Base-by-base conservation (phyloP, 2,113 vertebrate species). In the Cynoglossus semilaevis region DNA sequence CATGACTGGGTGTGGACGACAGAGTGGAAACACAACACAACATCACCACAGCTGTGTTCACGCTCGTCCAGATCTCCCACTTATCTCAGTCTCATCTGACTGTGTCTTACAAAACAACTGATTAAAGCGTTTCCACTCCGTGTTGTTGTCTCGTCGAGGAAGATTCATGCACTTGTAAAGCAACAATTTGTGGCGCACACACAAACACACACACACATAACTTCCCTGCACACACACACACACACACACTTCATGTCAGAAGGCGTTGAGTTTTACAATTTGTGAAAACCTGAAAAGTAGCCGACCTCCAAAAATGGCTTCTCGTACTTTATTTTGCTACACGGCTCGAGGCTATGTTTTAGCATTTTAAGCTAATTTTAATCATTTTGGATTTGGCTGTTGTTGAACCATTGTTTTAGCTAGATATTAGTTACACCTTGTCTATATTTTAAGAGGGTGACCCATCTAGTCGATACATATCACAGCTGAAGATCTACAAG, bases 161-260 rank as follows among this genome's bases (percentile, higher is more conserved):
- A 29, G 63, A 61, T 51, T 70, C 9, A 53, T 61, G 15, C 40
- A n/a, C 64, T 50, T 34, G 15, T 67, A 44, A 50, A 19, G 37
- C 58, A 48, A 48, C 11, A 29, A 56, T 1, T 62, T 2, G 34
- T 54, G 15, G 54, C 22, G 37, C 18, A 50, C 43, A 17, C 36
- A 1, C 36, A 35, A 52, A n/a, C 17, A 41, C 12, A 14, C 48
- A 12, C 14, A 9, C 19, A 12, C 38, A 15, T n/a, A n/a, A n/a
- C n/a, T n/a, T n/a, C n/a, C n/a, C n/a, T n/a, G n/a, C 35, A 19
- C 38, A 8, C 12, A 14, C 48, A 12, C 14, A 9, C 19, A 12
- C 38, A 15, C 35, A 29, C 22, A 29, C 22, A 29, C n/a, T n/a
- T n/a, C n/a, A n/a, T n/a, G 51, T 46, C 43, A 34, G 7, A 13